Evolutionary conservation across 2,888 invertebrate genomes (phyloP), one percentile per base, ranked within the genome.

Genomic region (Agrilus mali): DNA sequence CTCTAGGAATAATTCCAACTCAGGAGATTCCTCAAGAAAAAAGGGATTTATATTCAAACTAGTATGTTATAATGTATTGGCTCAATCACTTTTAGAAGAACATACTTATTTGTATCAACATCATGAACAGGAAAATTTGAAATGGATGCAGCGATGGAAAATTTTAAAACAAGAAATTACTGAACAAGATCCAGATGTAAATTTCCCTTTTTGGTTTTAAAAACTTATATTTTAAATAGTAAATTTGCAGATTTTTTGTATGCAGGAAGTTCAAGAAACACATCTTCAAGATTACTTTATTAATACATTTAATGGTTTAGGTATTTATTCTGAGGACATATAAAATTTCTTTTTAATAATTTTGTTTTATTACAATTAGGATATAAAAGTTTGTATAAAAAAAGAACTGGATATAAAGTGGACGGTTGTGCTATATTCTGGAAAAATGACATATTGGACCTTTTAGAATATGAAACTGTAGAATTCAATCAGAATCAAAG

Each of bases 361-460:
- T 20, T 20, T 20, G 20, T 20, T 20, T 20, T 20, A 20, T 20
- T 7, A 6, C 7, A 27, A 27, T 20, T 68, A 65, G 88, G 89
- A 2, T 90, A 86, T 59, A 65, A 68, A 27, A 81, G 85, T 38
- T 60, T 87, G 4, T 95, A 77, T 62, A 90, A 93, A 65, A 83
- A 85, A 63, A 78, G 89, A 57, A 92, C 92, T 1, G 84, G 86
- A 1, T 67, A 69, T 32, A 78, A 86, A 54, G 69, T 70, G 8
- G 97, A 98, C 66, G 97, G 97, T 0, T 89, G 95, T 64, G 90
- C 94, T 0, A 83, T 94, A 35, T 85, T 88, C 59, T 95, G 79
- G 63, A 83, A 80, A 53, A 62, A 66, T 7, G 66, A 74, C 15
- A 68, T 77, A 43, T 86, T 96, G 53, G 66, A 73, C 36, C 61